Base-by-base conservation (phyloP, 2,797 vertebrate genomes). In the Gorsachius magnificus region DNA sequence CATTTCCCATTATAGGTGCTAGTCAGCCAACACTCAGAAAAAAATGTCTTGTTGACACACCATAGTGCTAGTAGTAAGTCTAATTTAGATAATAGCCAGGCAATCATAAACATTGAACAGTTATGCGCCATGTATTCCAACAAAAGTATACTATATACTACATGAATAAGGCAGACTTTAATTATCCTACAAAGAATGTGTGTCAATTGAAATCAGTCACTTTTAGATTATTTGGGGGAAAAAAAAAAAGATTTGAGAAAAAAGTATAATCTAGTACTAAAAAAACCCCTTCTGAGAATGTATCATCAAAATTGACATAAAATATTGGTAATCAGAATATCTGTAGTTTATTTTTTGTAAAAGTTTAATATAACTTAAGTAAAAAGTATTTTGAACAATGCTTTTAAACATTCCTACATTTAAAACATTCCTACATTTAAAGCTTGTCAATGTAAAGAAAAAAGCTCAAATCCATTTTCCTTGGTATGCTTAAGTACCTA, bases 241-340 rank as follows among this genome's bases (percentile, higher is more conserved):
- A 58, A 26, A 15, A 20, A 36, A 58, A 21, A 46, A 20, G 4
- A 50, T 18, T 41, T 50, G 33, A 58, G 12, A 43, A 72, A 72
- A 51, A 10, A 53, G 4, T 24, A 51, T 56, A 45, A 41, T 41
- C 11, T 43, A 50, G 8, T 50, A 24, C 29, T 61, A 57, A 82
- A 56, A 56, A 83, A 61, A 13, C 0, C 0, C 0, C 6, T 70
- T 54, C 35, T 68, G 16, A 87, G 3, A 58, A 46, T 24, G 3
- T 19, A 26, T 20, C 21, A 35, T 43, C 36, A 63, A 75, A 25
- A 3, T 25, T 53, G 15, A 41, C 29, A 43, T 50, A 75, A 76
- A 87, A 77, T 56, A 65, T 3, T 14, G 3, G 4, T 60, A 38
- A 70, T 79, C 24, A 45, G 14, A 50, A 51, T 53, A 65, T 5